These are phyloP conservation scores for Hypothenemus hampei DNA, from an alignment of 1,140 invertebrate species.

Conservation along the genomic window DNA sequence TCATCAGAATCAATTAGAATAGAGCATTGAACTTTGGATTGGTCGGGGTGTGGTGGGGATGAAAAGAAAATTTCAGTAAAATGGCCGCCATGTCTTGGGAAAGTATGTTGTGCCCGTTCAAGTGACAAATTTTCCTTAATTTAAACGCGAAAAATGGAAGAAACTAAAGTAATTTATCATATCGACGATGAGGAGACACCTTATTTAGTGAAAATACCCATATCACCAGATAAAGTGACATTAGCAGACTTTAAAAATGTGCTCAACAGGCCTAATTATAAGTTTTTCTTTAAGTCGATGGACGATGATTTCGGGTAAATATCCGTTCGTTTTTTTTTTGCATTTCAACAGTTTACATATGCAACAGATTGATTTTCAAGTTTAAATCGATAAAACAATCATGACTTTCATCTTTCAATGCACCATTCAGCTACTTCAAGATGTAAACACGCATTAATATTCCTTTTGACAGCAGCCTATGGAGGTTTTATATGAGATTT, in stretches of 20 bases:
- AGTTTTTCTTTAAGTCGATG: conserved; percentile 99
- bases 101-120: conserved; percentile 37
- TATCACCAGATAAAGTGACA: conserved; percentile 92
- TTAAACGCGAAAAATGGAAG: conserved; percentile 66
- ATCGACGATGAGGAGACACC: conserved; percentile 99
- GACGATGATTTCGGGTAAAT: conserved; percentile 96
- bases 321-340: conserved; percentile 36
- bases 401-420: too few species aligned
- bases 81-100: conserved; percentile 40
- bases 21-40: too few species aligned
- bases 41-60: conserved; percentile 30
- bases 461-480: conserved; percentile 25
- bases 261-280: conserved; percentile 89
- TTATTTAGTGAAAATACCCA: conserved; percentile 94
- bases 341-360: conserved; percentile 7
- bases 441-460: conserved; percentile 29
- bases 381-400: too few species aligned
- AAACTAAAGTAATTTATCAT: conserved; percentile 99
- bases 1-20: too few species aligned
- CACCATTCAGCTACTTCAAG: neutral
- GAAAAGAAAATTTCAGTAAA: conserved; percentile 29
- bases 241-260: conserved; percentile 97
- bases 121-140: conserved; percentile 33
- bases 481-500: conserved; percentile 1
- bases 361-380: too few species aligned